Percentiles rank a stretch among this genome's conserved stretches.
Conservation (phyloP, 2,888 invertebrate genomes). For the Euspilapteryx auroguttella region DNA sequence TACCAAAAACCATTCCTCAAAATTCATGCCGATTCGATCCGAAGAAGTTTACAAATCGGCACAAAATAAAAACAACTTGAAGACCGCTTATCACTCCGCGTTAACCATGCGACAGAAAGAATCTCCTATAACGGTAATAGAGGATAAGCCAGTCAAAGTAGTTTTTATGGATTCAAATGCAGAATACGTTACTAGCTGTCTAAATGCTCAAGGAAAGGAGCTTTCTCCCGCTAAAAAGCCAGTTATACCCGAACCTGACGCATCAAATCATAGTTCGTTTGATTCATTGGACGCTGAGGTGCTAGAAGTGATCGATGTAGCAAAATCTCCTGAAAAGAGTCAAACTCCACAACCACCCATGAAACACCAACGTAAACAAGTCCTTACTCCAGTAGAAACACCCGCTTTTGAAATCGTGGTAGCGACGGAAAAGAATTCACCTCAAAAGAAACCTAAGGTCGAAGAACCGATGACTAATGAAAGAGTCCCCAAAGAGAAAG, state of each 20-base stretch:
- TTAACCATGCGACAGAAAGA: conserved; percentile 37
- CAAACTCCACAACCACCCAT: too few relatives aligned
- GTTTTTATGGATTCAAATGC: conserved; percentile 31
- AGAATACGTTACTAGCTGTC: conserved; percentile 22
- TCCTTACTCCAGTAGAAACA: conserved; percentile 42
- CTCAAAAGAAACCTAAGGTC: conserved; percentile 36
- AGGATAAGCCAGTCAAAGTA: conserved; percentile 50
- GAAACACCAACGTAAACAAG: conserved; percentile 55
- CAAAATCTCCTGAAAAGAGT: conserved; percentile 21
- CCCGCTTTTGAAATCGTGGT: conserved; percentile 49
- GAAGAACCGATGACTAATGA: conserved; percentile 21
- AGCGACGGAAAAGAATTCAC: conserved; percentile 29
- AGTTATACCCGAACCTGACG: conserved; percentile 13
- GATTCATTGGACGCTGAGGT: conserved; percentile 34
- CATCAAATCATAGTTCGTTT: conserved; percentile 16
- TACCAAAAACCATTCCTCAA: conserved; percentile 14
- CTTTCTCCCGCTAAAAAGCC: conserved; percentile 28
- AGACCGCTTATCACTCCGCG: conserved; percentile 41
- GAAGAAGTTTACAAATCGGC: conserved; percentile 23
- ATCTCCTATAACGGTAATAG: conserved; percentile 36
- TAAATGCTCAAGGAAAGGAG: conserved; percentile 38
- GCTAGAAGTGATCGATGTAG: conserved; percentile 21
- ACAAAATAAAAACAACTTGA: conserved; percentile 35
- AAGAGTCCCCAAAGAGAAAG: conserved; percentile 22
- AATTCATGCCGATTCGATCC: conserved; percentile 10